These are phyloP conservation scores for Trematocara caparti DNA, from an alignment of 2,797 vertebrate species.

Conservation along the genomic window DNA sequence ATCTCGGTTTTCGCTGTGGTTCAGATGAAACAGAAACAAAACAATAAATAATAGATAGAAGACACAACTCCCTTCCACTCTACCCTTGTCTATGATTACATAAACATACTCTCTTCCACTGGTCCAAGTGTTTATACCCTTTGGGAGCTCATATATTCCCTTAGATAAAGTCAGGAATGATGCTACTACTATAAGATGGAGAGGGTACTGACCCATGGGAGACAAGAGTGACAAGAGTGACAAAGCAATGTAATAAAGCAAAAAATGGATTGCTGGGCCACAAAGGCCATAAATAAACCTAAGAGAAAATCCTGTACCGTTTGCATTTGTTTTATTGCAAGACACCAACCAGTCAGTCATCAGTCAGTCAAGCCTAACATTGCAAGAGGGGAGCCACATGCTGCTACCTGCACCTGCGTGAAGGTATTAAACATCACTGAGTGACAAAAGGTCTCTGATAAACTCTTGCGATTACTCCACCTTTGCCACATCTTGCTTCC, in stretches of 20 bases:
- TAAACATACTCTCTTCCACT: background rate
- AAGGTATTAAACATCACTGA: background rate
- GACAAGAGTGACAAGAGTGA: background rate
- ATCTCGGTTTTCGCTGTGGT: background rate
- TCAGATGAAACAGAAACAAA: background rate
- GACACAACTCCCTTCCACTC: background rate
- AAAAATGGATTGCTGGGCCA: conserved; percentile 13
- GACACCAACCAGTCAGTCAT: background rate
- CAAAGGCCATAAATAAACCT: conserved; percentile 23
- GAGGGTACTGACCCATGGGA: background rate
- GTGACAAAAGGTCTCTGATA: background rate
- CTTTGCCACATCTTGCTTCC: conserved; percentile 2
- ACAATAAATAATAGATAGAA: background rate
- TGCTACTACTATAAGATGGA: background rate
- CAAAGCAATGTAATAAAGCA: background rate
- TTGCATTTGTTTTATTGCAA: conserved; percentile 6
- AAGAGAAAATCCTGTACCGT: background rate
- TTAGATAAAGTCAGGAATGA: background rate
- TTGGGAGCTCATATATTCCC: background rate
- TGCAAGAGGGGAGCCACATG: background rate
- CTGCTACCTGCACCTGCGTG: background rate
- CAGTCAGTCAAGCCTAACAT: background rate
- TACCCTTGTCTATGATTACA: background rate
- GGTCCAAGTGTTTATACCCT: background rate
- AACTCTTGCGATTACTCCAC: background rate